phyloP scores from a whole-genome alignment of 2,797 vertebrate species.

The Tachyglossus aculeatus region DNA sequence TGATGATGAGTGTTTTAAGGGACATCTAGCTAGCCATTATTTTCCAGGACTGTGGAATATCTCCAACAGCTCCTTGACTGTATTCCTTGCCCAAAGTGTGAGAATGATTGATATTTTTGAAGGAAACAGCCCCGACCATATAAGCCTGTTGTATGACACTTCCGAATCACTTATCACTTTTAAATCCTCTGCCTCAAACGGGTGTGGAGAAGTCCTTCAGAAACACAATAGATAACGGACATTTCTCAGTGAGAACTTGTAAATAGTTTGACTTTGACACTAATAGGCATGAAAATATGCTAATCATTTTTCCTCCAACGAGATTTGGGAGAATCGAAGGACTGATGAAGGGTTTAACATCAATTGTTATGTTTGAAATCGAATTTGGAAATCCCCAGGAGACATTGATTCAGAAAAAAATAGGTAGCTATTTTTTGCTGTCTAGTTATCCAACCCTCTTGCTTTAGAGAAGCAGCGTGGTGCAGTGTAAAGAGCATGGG shows the following conservation, averaged over 20 bases:
- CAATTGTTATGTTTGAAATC: too few relatives aligned
- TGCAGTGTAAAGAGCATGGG: too few relatives aligned
- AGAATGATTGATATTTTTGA: background rate
- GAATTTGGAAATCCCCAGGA: too few relatives aligned
- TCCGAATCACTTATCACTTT: slow-evolving; percentile 41
- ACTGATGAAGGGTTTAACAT: too few relatives aligned
- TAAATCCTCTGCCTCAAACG: slow-evolving; percentile 10
- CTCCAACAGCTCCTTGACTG: slow-evolving; percentile 29
- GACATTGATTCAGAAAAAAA: too few relatives aligned
- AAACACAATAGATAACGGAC: slow-evolving; percentile 50
- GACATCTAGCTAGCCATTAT: too few relatives aligned
- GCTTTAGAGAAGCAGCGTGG: too few relatives aligned
- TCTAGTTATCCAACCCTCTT: too few relatives aligned
- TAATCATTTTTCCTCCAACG: slow-evolving; percentile 1
- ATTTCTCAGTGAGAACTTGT: slow-evolving; percentile 27
- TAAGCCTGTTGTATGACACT: slow-evolving; percentile 14
- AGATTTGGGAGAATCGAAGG: background rate
- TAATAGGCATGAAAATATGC: background rate
- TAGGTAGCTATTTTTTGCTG: too few relatives aligned
- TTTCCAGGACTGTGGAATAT: slow-evolving; percentile 36
- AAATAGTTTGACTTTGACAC: slow-evolving; percentile 18
- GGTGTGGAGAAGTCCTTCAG: slow-evolving; percentile 37
- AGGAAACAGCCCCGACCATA: slow-evolving; percentile 11
- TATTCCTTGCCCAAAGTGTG: slow-evolving; percentile 3
- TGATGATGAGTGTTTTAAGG: too few relatives aligned